Conservation (phyloP, 2,888 invertebrate species). For the Cryptosula pallasiana region DNA sequence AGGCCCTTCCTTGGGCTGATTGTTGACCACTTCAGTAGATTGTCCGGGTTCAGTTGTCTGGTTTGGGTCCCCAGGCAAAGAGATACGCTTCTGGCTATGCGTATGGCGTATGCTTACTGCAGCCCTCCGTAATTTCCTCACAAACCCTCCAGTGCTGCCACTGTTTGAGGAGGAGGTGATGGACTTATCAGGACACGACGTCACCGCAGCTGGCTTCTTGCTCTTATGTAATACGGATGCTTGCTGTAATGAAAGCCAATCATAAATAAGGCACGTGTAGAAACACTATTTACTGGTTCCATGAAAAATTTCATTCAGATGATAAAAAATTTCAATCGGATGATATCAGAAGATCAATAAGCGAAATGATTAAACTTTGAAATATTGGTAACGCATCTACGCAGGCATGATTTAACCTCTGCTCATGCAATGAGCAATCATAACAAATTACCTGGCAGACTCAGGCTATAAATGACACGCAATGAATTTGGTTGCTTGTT, state of each 20-base stretch:
- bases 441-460: too few relatives aligned
- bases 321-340: too few relatives aligned
- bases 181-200: background rate
- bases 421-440: too few relatives aligned
- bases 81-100: slow-evolving; percentile 18
- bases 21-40: background rate
- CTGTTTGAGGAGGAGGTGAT: background rate
- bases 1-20: background rate
- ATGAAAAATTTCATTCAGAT: too few relatives aligned
- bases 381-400: too few relatives aligned
- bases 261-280: background rate
- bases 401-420: too few relatives aligned
- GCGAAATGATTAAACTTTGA: too few relatives aligned
- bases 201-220: background rate
- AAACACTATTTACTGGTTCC: too few relatives aligned
- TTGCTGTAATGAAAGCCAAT: background rate
- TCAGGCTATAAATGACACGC: too few relatives aligned
- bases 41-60: background rate
- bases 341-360: too few relatives aligned
- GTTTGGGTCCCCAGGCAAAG: background rate
- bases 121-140: background rate
- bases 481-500: too few relatives aligned
- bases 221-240: slow-evolving; percentile 20
- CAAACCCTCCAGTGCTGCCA: background rate
- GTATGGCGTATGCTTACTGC: background rate